These are phyloP conservation scores for Leuciscus idus DNA, from an alignment of 2,113 vertebrate species.

Conservation along the genomic window DNA sequence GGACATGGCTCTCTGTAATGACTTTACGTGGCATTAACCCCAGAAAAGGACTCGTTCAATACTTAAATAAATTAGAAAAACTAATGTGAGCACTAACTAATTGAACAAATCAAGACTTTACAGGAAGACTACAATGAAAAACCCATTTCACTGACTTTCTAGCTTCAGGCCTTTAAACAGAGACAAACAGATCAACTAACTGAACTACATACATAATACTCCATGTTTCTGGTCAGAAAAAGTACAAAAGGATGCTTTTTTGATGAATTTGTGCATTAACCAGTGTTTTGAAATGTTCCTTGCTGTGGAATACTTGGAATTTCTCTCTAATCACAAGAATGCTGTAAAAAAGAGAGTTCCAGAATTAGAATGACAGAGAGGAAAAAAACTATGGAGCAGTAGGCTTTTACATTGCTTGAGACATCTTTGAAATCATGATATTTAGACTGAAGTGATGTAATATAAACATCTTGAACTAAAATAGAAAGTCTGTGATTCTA, in stretches of 20 bases:
- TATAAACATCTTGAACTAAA: constrained; percentile 40
- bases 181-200: constrained; percentile 1
- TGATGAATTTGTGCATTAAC: neutral
- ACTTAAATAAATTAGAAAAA: constrained; percentile 42
- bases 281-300: neutral
- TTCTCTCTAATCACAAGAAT: constrained; percentile 27
- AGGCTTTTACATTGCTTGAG: constrained; percentile 30
- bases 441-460: constrained; percentile 52
- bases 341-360: neutral
- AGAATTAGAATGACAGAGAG: neutral
- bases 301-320: neutral
- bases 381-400: neutral
- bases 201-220: neutral
- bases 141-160: constrained; percentile 18
- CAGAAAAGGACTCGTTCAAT: constrained; percentile 45
- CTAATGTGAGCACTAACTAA: constrained; percentile 46
- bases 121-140: constrained; percentile 47
- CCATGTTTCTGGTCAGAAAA: neutral
- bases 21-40: constrained; percentile 33
- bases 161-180: neutral
- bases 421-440: constrained; percentile 45
- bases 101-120: constrained; percentile 41
- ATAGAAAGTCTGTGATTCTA: constrained; percentile 35
- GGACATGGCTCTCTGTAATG: constrained; percentile 46
- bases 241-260: neutral